These are phyloP conservation scores for Centropus unirufus DNA, from an alignment of 2,113 vertebrate species.

Conservation along the genomic window DNA sequence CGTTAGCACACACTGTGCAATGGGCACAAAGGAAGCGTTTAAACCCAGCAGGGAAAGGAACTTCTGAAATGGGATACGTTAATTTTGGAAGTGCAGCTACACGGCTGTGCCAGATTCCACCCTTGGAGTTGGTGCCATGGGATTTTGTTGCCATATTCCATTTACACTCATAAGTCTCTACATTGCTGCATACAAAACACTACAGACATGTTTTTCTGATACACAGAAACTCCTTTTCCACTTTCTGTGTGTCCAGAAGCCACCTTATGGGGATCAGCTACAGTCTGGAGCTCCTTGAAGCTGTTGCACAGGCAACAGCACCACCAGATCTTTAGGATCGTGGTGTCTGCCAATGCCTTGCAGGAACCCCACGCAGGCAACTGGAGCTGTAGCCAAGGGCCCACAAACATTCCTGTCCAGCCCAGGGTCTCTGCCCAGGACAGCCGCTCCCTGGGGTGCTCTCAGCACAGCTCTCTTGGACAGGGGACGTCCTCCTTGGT, in stretches of 20 bases:
- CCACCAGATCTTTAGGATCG: background rate
- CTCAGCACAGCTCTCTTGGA: background rate
- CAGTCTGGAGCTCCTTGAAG: background rate
- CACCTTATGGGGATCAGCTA: background rate
- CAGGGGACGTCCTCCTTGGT: too few relatives aligned
- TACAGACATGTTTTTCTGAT: background rate
- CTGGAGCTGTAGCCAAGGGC: background rate
- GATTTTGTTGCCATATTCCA: background rate
- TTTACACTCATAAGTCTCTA: background rate
- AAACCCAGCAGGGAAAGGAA: background rate
- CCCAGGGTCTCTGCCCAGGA: background rate
- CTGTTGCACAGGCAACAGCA: background rate
- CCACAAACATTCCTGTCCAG: background rate
- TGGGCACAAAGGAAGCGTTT: background rate
- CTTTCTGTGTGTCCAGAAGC: background rate
- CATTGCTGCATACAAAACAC: background rate
- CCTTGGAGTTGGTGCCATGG: background rate
- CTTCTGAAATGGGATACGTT: background rate
- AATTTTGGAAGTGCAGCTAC: background rate
- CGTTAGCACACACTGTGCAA: background rate
- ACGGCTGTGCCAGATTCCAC: background rate
- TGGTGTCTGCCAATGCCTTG: background rate
- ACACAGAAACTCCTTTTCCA: background rate
- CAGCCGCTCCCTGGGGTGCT: background rate
- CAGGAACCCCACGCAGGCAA: background rate